Evolutionary conservation across 2,113 vertebrate genomes (phyloP).

Genomic region (Cottus gobio): DNA sequence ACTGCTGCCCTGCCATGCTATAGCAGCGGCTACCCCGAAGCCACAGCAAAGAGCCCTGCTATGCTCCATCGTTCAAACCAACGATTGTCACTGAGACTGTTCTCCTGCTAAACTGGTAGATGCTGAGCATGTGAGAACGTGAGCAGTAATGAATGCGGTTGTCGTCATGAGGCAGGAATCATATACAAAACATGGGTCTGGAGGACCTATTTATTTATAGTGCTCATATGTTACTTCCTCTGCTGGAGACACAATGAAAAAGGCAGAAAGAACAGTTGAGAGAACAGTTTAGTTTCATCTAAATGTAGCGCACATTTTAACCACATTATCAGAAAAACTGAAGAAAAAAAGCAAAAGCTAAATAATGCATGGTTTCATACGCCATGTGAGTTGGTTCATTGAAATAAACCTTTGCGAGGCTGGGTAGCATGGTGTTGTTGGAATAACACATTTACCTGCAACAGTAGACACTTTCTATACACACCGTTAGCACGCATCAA

Average conservation of each 20-base stretch:
- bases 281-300: neutral
- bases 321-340: neutral
- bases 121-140: constrained; percentile 30
- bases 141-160: constrained; percentile 43
- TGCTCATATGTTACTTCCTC: constrained; percentile 17
- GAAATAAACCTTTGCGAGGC: neutral
- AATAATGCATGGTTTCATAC: neutral
- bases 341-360: neutral
- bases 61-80: constrained; percentile 24
- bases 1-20: constrained; percentile 30
- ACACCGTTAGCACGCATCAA: no score
- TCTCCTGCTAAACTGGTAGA: constrained; percentile 16
- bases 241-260: constrained; percentile 23
- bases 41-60: constrained; percentile 60
- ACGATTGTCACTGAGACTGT: neutral
- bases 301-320: neutral
- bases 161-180: constrained; percentile 16
- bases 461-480: no score
- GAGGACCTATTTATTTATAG: constrained; percentile 49
- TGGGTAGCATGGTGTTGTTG: neutral
- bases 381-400: neutral
- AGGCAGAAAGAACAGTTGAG: neutral
- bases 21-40: constrained; percentile 30
- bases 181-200: constrained; percentile 49
- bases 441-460: neutral